These are phyloP conservation scores for Pseudorhombus dupliciocellatus DNA, from an alignment of 2,113 vertebrate genomes.

Conservation along the genomic window DNA sequence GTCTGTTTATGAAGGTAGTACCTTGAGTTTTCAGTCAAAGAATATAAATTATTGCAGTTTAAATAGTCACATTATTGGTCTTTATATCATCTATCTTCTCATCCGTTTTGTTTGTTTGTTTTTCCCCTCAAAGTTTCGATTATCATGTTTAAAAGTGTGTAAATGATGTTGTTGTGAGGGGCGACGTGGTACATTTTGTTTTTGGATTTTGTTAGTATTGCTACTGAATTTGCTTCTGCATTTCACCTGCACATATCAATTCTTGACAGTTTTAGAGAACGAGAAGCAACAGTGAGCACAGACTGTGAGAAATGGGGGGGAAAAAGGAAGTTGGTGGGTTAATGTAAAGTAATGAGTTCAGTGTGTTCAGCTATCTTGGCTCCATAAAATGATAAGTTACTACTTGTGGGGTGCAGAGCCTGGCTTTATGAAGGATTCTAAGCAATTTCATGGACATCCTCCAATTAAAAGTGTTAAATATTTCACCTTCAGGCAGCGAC, in stretches of 20 bases:
- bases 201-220: too few species aligned
- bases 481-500: not conserved
- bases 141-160: too few species aligned
- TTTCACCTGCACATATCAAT: too few species aligned
- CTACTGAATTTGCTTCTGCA: too few species aligned
- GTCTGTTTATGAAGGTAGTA: too few species aligned
- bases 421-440: conserved; percentile 24
- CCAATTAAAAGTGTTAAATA: conserved; percentile 29
- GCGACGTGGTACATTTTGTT: too few species aligned
- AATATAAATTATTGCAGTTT: too few species aligned
- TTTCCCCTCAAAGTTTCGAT: too few species aligned
- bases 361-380: conserved; percentile 18
- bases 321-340: not conserved
- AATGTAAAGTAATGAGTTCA: conserved; percentile 9
- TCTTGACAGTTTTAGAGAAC: conserved; percentile 43
- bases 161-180: too few species aligned
- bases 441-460: conserved; percentile 12
- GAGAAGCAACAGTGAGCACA: conserved; percentile 49
- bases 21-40: conserved; percentile 84
- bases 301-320: not conserved
- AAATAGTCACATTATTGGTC: too few species aligned
- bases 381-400: conserved; percentile 23
- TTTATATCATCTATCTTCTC: conserved; percentile 86
- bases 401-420: conserved; percentile 5
- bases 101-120: conserved; percentile 49